These are phyloP conservation scores for Leiothrix lutea DNA, from an alignment of 2,113 vertebrate genomes.

Conservation along the genomic window DNA sequence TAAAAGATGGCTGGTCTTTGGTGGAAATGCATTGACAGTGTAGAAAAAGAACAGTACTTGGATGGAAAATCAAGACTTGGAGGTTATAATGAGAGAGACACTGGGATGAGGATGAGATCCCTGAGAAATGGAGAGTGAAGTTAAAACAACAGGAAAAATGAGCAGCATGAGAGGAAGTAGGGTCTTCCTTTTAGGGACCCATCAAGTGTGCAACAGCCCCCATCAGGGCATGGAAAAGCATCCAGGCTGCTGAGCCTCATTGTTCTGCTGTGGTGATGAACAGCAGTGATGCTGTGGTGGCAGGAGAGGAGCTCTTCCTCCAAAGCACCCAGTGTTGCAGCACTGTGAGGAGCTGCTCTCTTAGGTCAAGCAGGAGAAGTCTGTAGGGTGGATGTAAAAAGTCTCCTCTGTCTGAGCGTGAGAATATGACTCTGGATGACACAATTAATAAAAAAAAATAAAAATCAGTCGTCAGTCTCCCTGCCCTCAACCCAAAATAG, in stretches of 20 bases:
- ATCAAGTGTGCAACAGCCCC: neutral
- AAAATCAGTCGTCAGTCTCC: neutral
- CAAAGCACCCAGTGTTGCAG: accelerated
- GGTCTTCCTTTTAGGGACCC: neutral
- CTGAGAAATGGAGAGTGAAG: neutral
- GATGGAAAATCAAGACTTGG: neutral
- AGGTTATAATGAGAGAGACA: neutral
- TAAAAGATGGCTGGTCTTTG: neutral
- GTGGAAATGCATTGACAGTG: neutral
- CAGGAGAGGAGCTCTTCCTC: neutral
- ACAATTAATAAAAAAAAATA: neutral
- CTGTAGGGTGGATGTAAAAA: neutral
- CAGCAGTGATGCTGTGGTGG: neutral
- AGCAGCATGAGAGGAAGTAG: neutral
- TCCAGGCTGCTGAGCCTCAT: neutral
- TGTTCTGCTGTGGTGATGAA: neutral
- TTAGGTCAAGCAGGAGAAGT: neutral
- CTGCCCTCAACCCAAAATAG: neutral
- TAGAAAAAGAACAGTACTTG: neutral
- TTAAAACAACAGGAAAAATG: neutral
- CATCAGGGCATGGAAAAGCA: neutral
- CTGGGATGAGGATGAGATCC: neutral
- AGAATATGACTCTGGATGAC: neutral
- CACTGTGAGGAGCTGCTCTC: neutral
- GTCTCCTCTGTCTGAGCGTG: neutral